Conservation (phyloP, 2,797 vertebrate genomes). For the Helostoma temminkii region DNA sequence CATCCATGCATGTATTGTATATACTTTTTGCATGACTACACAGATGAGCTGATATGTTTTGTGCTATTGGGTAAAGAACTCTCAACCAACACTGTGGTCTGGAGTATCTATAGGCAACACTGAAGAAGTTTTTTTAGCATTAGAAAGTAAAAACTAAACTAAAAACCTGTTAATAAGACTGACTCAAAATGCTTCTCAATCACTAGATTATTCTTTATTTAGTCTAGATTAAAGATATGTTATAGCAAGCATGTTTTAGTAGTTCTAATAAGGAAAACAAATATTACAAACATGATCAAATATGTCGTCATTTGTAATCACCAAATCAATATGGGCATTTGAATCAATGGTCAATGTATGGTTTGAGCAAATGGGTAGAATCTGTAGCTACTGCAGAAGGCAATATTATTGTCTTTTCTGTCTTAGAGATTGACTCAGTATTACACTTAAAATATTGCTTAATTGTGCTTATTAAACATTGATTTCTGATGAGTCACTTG, state of each 20-base stretch:
- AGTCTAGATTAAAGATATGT: background rate
- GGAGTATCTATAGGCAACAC: background rate
- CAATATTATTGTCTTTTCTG: background rate
- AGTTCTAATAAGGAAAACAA: background rate
- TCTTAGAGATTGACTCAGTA: background rate
- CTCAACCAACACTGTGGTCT: background rate
- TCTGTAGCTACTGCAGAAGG: background rate
- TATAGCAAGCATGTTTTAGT: background rate
- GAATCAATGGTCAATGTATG: background rate
- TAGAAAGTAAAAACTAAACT: background rate
- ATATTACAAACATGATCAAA: background rate
- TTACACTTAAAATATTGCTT: background rate
- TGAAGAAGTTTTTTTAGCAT: background rate
- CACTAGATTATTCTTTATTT: background rate
- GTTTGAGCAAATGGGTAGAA: background rate
- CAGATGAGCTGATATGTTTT: conserved; percentile 34
- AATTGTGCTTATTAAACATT: background rate
- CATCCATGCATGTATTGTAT: conserved; percentile 36
- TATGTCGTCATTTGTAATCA: background rate
- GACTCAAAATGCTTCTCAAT: background rate
- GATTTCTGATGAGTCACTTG: background rate
- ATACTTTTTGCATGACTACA: conserved; percentile 48
- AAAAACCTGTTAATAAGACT: background rate
- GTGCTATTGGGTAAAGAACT: conserved; percentile 21
- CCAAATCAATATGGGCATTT: background rate